phyloP scores from a whole-genome alignment of 2,113 vertebrate genomes.

The Miniopterus natalensis region DNA sequence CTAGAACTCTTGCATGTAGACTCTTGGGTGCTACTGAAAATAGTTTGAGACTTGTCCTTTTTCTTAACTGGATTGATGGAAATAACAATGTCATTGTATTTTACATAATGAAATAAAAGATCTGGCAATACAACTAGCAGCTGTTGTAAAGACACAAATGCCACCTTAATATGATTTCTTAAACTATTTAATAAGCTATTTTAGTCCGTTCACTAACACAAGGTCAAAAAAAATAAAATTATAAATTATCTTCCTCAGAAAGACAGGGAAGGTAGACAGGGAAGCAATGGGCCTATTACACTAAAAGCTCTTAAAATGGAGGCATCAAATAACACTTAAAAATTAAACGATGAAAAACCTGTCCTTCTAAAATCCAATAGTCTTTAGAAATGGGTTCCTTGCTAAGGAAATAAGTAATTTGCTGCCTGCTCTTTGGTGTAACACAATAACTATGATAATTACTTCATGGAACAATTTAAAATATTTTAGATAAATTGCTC shows the following conservation, averaged over 20 bases:
- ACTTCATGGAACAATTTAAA: conserved; percentile 46
- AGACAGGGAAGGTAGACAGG: neutral
- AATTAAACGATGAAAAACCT: conserved; percentile 49
- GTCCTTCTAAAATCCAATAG: neutral
- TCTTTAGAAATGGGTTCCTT: conserved; percentile 13
- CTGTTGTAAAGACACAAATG: conserved; percentile 61
- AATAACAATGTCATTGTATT: conserved; percentile 58
- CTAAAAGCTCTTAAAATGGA: conserved; percentile 62
- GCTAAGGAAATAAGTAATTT: conserved; percentile 27
- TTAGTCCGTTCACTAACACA: conserved; percentile 67
- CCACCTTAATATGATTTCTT: conserved; percentile 75
- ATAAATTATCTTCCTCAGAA: conserved; percentile 44
- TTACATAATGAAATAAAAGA: conserved; percentile 78
- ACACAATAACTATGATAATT: conserved; percentile 68
- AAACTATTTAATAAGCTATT: conserved; percentile 83
- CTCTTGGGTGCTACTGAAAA: conserved; percentile 2
- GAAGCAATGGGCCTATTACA: neutral
- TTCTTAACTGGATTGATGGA: conserved; percentile 33
- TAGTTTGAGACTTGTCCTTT: neutral
- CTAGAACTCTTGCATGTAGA: neutral
- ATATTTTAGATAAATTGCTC: conserved; percentile 57
- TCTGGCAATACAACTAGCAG: conserved; percentile 72
- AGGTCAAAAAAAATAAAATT: conserved; percentile 74
- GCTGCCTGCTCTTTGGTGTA: conserved; percentile 28
- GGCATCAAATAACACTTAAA: conserved; percentile 36